Percentiles rank a stretch among this genome's conserved stretches.
Evolutionary conservation across 64 coral and sea anemone species (phyloP).

Genomic region (Pachyseris speciosa): DNA sequence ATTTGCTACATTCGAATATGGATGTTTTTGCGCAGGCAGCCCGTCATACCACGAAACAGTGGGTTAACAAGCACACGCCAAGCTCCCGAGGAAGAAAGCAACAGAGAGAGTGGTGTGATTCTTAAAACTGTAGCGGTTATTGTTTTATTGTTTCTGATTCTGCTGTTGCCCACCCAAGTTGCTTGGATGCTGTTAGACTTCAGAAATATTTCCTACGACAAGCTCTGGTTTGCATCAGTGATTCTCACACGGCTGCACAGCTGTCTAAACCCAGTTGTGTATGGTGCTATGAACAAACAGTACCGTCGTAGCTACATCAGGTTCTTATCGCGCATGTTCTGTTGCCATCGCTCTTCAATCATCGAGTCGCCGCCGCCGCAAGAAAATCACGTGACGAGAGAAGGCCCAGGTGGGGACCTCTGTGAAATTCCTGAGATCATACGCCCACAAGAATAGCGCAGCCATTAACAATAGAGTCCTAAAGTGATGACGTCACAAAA

Average conservation of each 20-base stretch:
- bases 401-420: not conserved
- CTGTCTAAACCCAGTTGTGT: slow-evolving; percentile 86
- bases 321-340: not conserved
- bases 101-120: slow-evolving; percentile 24
- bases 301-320: slow-evolving; percentile 60
- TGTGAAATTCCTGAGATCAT: no score
- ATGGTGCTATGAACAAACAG: slow-evolving; percentile 69
- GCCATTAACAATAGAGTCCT: no score
- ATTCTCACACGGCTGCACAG: slow-evolving; percentile 68
- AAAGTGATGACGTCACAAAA: no score
- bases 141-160: slow-evolving; percentile 46
- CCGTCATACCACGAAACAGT: not conserved
- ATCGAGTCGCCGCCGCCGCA: not conserved
- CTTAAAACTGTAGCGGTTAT: slow-evolving; percentile 58
- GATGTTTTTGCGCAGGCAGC: slow-evolving; percentile 20
- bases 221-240: not conserved
- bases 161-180: slow-evolving; percentile 53
- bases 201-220: not conserved
- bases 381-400: not conserved
- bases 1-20: slow-evolving; percentile 41
- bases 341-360: not conserved
- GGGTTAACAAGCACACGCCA: not conserved
- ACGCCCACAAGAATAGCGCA: no score
- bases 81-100: not conserved
- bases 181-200: slow-evolving; percentile 73